These are phyloP conservation scores for Aphelinus certus DNA, from an alignment of 1,140 invertebrate species.

Conservation along the genomic window DNA sequence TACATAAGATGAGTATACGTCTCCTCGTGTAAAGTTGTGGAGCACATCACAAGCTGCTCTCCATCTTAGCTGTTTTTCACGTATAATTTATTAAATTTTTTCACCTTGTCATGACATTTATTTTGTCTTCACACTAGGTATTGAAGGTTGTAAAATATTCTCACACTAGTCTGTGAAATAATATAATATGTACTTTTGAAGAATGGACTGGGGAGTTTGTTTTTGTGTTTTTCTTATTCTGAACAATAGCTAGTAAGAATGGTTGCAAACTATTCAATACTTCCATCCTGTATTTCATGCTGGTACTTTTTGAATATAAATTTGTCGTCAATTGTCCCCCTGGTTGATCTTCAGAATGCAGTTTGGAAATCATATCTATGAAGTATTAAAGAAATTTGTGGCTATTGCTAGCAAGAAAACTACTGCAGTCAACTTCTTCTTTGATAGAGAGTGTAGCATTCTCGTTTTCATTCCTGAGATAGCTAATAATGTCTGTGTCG, in stretches of 20 bases:
- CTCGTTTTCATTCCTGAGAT: too few species aligned
- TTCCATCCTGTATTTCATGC: conserved; percentile 78
- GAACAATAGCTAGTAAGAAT: conserved; percentile 67
- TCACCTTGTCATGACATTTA: too few species aligned
- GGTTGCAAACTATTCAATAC: conserved; percentile 73
- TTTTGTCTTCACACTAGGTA: too few species aligned
- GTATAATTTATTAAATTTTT: too few species aligned
- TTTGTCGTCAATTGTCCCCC: conserved; percentile 73
- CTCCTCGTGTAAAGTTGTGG: too few species aligned
- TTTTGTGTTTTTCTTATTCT: conserved; percentile 37
- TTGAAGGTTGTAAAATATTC: too few species aligned
- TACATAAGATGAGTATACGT: too few species aligned
- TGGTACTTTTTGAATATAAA: conserved; percentile 74
- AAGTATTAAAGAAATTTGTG: conserved; percentile 79
- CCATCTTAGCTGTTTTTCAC: too few species aligned
- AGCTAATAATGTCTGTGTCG: too few species aligned
- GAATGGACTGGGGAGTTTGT: background rate
- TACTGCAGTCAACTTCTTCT: conserved; percentile 60
- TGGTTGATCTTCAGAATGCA: conserved; percentile 70
- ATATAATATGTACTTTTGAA: conserved; percentile 31
- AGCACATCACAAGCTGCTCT: too few species aligned
- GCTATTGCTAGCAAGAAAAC: conserved; percentile 71
- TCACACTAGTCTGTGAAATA: too few species aligned
- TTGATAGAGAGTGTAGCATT: too few species aligned
- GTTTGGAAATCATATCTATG: conserved; percentile 80